A percentile compares a stretch with the other conserved stretches of the same genome.
These are phyloP conservation scores for Heliornis fulica DNA, from an alignment of 2,113 vertebrate genomes.

Conservation along the genomic window DNA sequence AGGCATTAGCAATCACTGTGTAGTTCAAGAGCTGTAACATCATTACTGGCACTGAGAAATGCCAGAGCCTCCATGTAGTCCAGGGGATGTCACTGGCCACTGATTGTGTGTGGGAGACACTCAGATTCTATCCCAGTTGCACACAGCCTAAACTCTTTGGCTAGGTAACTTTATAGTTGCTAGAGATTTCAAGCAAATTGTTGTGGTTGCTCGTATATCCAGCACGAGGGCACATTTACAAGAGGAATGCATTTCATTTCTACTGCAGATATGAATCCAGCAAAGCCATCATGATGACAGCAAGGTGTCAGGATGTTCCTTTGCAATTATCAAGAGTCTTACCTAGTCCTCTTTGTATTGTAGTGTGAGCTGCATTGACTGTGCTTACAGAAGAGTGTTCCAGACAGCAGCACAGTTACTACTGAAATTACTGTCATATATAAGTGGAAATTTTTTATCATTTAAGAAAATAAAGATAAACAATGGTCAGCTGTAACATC, in stretches of 20 bases:
- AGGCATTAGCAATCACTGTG: neutral
- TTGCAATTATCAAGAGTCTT: neutral
- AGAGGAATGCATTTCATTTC: neutral
- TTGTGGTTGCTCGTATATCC: neutral
- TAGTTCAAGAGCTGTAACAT: neutral
- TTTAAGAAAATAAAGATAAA: neutral
- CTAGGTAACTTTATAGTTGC: neutral
- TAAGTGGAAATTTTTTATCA: neutral
- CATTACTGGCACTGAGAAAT: rapidly evolving
- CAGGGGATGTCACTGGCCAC: neutral
- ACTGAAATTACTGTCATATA: neutral
- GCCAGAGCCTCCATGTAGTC: neutral
- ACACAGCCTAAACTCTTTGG: neutral
- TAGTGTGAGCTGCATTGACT: neutral
- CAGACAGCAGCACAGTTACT: neutral
- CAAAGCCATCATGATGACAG: neutral
- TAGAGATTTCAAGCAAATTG: neutral
- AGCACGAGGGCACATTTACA: neutral
- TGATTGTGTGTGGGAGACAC: neutral
- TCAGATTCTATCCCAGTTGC: neutral
- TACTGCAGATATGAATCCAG: neutral
- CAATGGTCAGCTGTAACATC: neutral
- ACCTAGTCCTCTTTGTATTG: neutral
- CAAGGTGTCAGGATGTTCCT: neutral
- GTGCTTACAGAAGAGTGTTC: neutral